These are phyloP conservation scores for Proterorhinus semilunaris DNA, from an alignment of 2,113 vertebrate species.

Conservation along the genomic window DNA sequence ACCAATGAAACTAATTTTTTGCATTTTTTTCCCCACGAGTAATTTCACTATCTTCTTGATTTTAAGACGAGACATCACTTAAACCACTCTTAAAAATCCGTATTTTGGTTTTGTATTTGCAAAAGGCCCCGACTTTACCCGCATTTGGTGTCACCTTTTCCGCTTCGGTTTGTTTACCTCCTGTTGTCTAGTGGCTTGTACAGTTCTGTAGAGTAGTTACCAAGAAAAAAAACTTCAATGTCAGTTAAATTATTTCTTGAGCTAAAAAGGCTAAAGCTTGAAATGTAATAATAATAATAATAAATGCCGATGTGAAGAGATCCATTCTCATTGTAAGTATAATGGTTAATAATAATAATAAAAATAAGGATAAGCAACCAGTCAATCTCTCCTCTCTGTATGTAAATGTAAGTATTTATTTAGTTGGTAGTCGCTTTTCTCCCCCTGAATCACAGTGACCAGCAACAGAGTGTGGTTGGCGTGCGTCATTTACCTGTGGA, in stretches of 20 bases:
- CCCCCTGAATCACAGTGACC: constrained; percentile 81
- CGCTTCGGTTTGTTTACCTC: neutral
- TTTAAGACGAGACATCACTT: too few relatives aligned
- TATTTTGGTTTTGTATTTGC: too few relatives aligned
- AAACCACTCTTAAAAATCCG: too few relatives aligned
- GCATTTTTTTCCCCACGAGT: too few relatives aligned
- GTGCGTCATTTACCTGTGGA: constrained; percentile 76
- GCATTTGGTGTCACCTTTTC: too few relatives aligned
- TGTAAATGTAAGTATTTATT: constrained; percentile 84
- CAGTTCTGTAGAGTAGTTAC: constrained; percentile 88
- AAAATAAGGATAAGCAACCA: neutral
- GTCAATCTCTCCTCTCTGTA: constrained; percentile 76
- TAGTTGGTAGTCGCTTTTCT: constrained; percentile 86
- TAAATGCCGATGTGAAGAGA: constrained; percentile 73
- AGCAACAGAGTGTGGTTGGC: constrained; percentile 85
- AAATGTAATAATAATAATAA: constrained; percentile 60
- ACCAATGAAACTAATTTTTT: neutral
- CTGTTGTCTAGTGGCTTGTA: constrained; percentile 65
- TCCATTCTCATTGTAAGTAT: constrained; percentile 38
- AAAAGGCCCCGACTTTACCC: too few relatives aligned
- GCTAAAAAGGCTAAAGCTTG: constrained; percentile 75
- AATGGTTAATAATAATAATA: too few relatives aligned
- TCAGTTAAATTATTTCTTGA: constrained; percentile 92
- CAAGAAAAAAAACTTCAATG: constrained; percentile 81
- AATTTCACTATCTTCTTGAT: too few relatives aligned